These are phyloP conservation scores for Drosophila buzzatii DNA, from an alignment of 2,888 invertebrate genomes.

Conservation along the genomic window DNA sequence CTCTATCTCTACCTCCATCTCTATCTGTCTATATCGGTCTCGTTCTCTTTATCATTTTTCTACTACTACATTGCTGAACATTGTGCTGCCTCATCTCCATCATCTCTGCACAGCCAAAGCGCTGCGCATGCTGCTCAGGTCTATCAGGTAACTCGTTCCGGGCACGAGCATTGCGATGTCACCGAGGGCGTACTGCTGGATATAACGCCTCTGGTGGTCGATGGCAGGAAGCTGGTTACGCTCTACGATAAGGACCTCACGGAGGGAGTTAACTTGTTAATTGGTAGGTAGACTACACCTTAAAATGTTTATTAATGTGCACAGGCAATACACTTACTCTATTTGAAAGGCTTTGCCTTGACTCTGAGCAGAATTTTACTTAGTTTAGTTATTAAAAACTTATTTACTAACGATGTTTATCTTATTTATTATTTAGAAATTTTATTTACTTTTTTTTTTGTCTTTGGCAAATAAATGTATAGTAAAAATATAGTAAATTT, in stretches of 20 bases:
- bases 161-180: slow-evolving; percentile 90
- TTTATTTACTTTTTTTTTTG: no score
- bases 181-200: slow-evolving; percentile 90
- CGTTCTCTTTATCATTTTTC: background rate
- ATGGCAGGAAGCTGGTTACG: slow-evolving; percentile 89
- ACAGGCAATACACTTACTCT: background rate
- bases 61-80: slow-evolving; percentile 1
- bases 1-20: slow-evolving; percentile 7
- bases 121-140: slow-evolving; percentile 88
- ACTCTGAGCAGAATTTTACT: background rate
- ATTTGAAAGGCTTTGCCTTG: background rate
- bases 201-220: slow-evolving; percentile 89
- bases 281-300: slow-evolving; percentile 86
- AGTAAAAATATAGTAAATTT: no score
- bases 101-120: slow-evolving; percentile 46
- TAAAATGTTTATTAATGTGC: slow-evolving; percentile 31
- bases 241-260: slow-evolving; percentile 91
- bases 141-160: slow-evolving; percentile 90
- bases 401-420: background rate
- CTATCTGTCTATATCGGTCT: slow-evolving; percentile 4
- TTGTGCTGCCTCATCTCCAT: background rate
- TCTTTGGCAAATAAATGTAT: no score
- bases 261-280: slow-evolving; percentile 90
- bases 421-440: no score
- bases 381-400: background rate